These are phyloP conservation scores for Alouatta caraya DNA, from an alignment of 2,797 vertebrate species.

Conservation along the genomic window DNA sequence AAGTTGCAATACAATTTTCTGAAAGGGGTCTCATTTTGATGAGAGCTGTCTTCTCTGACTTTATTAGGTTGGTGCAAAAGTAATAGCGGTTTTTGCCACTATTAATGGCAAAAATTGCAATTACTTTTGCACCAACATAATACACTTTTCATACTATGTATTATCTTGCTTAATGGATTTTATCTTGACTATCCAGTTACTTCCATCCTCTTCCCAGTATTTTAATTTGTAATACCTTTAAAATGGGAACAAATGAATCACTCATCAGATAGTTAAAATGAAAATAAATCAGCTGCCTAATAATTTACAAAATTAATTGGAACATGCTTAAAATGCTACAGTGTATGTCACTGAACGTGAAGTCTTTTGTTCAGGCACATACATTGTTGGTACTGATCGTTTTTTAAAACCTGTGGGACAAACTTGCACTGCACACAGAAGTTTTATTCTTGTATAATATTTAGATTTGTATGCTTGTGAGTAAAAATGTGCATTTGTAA, in stretches of 20 bases:
- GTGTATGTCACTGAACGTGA: constrained; percentile 16
- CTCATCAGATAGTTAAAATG: constrained; percentile 36
- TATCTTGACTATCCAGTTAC: background rate
- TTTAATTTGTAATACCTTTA: constrained; percentile 58
- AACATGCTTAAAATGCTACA: constrained; percentile 36
- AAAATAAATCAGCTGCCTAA: constrained; percentile 20
- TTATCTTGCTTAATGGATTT: constrained; percentile 37
- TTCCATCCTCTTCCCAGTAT: constrained; percentile 56
- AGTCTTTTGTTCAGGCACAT: constrained; percentile 56
- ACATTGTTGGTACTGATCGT: constrained; percentile 58
- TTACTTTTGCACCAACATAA: background rate
- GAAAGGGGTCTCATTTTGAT: constrained; percentile 44
- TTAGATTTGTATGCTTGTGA: constrained; percentile 78
- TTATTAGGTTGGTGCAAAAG: background rate
- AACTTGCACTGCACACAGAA: constrained; percentile 83
- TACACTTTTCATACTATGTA: constrained; percentile 4
- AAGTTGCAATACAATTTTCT: constrained; percentile 58
- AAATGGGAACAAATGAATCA: constrained; percentile 62
- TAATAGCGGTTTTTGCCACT: background rate
- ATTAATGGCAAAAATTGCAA: background rate
- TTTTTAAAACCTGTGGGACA: constrained; percentile 80
- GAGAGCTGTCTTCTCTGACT: constrained; percentile 21
- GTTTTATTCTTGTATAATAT: constrained; percentile 81
- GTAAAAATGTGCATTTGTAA: constrained; percentile 79
- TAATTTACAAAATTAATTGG: constrained; percentile 41